Evolutionary conservation across 2,113 vertebrate genomes (phyloP).

Genomic region (Vulpes ferrilata): DNA sequence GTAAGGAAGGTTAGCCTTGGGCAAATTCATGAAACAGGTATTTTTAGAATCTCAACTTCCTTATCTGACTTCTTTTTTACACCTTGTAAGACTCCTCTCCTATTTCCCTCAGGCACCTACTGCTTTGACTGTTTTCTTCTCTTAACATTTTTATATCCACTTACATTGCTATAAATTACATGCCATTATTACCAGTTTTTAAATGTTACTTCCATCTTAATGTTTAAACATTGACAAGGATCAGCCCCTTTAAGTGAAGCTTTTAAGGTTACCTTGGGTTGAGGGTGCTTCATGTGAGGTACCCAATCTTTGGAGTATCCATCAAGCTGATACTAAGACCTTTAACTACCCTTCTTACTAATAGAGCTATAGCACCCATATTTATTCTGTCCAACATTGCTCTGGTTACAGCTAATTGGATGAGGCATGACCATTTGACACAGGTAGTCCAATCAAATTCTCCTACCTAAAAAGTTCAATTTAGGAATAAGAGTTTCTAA

Average conservation of each 20-base stretch:
- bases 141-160: neutral
- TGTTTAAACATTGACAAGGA: neutral
- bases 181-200: neutral
- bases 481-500: neutral
- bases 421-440: neutral
- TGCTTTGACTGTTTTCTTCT: neutral
- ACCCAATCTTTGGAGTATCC: neutral
- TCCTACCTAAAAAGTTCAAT: neutral
- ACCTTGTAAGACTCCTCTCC: neutral
- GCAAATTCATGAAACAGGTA: neutral
- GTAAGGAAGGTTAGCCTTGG: neutral
- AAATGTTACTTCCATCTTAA: neutral
- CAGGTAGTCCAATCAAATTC: neutral
- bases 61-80: neutral
- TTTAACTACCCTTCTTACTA: neutral
- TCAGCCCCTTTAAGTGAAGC: neutral
- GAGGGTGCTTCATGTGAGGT: neutral
- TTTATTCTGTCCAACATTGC: neutral
- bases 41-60: conserved; percentile 3
- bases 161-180: neutral
- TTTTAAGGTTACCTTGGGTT: neutral
- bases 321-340: neutral
- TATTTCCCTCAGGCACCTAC: neutral
- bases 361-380: neutral
- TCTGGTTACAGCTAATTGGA: neutral